Conservation (phyloP, 2,797 vertebrate species). For the Sitta carolinensis region DNA sequence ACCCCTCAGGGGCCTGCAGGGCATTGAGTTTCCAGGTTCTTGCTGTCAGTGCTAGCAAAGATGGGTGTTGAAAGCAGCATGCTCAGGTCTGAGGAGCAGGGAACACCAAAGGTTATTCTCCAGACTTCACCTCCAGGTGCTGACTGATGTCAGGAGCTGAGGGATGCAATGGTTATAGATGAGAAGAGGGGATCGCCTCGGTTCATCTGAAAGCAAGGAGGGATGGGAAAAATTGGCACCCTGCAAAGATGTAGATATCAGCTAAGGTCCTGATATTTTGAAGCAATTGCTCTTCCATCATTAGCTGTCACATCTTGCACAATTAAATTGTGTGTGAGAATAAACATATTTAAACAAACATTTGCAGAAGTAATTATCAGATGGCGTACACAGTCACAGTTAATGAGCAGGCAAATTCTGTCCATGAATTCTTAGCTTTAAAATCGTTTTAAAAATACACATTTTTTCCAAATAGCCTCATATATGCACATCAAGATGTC, state of each 20-base stretch:
- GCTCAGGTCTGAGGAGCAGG: neutral
- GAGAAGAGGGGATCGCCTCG: accelerated
- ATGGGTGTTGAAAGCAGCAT: neutral
- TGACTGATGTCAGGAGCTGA: neutral
- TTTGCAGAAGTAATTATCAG: neutral
- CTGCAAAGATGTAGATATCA: neutral
- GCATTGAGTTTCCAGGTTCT: neutral
- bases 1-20: neutral
- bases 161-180: neutral
- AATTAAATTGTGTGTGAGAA: neutral
- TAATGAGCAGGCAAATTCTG: neutral
- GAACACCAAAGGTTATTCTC: neutral
- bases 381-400: neutral
- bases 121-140: neutral
- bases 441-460: neutral
- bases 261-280: neutral
- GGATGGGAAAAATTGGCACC: neutral
- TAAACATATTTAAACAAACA: constrained; percentile 6
- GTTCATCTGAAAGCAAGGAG: neutral
- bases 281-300: neutral
- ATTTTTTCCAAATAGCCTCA: neutral
- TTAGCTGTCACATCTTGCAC: neutral
- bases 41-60: neutral
- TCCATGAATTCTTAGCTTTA: neutral
- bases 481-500: neutral